Conservation (phyloP, 2,888 invertebrate species). For the Drosophila kuntzei region DNA sequence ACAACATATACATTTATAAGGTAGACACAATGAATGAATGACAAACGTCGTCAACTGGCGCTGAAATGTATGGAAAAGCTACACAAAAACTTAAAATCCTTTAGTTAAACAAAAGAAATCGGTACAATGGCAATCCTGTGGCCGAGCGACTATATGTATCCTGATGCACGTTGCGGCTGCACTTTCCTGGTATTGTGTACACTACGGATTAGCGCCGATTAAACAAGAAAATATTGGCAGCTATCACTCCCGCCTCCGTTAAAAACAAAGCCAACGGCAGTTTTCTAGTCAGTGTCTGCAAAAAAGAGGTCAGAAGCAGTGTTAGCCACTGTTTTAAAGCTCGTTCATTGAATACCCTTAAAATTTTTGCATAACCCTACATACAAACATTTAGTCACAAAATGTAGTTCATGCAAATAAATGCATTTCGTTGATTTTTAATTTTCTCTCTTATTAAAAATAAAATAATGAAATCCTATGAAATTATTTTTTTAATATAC, state of each 20-base stretch:
- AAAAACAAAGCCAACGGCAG: no score
- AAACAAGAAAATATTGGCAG: conserved; percentile 1
- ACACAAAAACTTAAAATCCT: conserved; percentile 9
- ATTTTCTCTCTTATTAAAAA: no score
- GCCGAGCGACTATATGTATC: conserved; percentile 42
- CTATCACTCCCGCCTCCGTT: not conserved
- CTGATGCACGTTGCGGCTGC: not conserved
- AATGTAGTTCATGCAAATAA: no score
- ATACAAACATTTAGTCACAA: no score
- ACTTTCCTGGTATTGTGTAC: not conserved
- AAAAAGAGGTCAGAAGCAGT: conserved; percentile 1
- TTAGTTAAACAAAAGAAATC: not conserved
- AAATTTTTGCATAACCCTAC: not conserved
- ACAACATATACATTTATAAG: conserved; percentile 8
- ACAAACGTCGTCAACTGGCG: not conserved
- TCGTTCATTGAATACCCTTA: not conserved
- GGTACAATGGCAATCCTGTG: not conserved
- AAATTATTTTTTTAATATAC: no score
- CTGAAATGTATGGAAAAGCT: conserved; percentile 20
- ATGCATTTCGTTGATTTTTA: no score
- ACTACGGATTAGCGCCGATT: not conserved
- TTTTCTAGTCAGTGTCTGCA: not conserved
- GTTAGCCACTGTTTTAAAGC: not conserved
- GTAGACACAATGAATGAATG: conserved; percentile 30
- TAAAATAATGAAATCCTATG: no score